Conservation (phyloP, 2,113 vertebrate genomes). For the Tragelaphus buxtoni region DNA sequence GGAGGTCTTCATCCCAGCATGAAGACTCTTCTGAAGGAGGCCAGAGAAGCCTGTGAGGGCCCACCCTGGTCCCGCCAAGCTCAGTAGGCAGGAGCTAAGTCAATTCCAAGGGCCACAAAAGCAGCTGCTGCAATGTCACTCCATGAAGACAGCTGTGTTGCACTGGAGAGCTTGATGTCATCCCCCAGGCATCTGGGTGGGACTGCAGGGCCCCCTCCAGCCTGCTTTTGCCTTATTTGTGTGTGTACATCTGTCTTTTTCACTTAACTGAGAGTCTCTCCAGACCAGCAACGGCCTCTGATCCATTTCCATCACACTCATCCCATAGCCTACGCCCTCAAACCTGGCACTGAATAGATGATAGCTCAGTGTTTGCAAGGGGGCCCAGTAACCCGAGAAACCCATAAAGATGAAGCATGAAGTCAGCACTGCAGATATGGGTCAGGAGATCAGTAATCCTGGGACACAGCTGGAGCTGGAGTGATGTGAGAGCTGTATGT, state of each 20-base stretch:
- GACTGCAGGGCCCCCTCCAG: neutral
- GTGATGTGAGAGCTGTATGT: neutral
- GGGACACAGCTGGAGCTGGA: neutral
- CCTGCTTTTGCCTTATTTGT: slow-evolving; percentile 4
- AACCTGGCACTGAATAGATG: neutral
- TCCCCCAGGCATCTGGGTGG: neutral
- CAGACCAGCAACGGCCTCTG: neutral
- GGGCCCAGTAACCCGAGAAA: neutral
- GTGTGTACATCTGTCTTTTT: slow-evolving; percentile 20
- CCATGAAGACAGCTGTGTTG: slow-evolving; percentile 13
- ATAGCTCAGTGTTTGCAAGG: neutral
- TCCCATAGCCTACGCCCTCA: neutral
- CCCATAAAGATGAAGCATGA: neutral
- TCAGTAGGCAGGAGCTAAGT: neutral
- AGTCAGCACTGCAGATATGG: neutral
- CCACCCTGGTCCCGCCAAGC: neutral
- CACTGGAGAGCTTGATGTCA: neutral
- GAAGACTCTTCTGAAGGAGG: neutral
- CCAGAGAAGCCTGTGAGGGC: neutral
- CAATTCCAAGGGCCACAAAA: neutral
- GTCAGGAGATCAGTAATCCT: neutral
- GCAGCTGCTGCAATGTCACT: neutral
- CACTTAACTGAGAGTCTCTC: neutral
- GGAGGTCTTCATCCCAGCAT: neutral
- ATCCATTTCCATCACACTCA: neutral